Percentiles rank a stretch among this genome's conserved stretches.
Evolutionary conservation across 1,140 invertebrate genomes (phyloP).

Genomic region (Aphis craccivora): DNA sequence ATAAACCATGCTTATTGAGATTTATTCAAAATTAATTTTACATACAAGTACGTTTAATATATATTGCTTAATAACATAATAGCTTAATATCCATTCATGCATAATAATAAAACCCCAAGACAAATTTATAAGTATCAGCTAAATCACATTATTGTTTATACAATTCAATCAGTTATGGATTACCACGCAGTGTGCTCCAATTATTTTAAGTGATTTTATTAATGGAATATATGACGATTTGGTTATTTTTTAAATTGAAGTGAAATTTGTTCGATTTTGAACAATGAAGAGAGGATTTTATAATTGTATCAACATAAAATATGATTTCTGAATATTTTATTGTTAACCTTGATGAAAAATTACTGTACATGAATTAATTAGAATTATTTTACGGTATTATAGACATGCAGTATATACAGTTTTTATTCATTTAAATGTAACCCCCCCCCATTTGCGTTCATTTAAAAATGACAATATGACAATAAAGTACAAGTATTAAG

Average conservation of each 20-base stretch:
- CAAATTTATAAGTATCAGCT: neutral
- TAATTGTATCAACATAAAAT: slow-evolving; percentile 4
- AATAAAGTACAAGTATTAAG: neutral
- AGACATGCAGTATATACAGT: neutral
- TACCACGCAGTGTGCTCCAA: neutral
- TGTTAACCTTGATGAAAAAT: neutral
- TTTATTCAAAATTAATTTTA: neutral
- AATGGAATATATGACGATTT: neutral
- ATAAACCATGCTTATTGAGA: neutral
- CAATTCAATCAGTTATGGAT: neutral
- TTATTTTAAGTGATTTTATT: neutral
- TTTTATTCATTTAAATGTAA: neutral
- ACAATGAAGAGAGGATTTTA: neutral
- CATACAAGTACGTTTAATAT: neutral
- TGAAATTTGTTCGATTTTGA: neutral
- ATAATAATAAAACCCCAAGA: neutral
- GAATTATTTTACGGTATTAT: neutral
- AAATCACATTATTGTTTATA: neutral
- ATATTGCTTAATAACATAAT: neutral
- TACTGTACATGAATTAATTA: neutral
- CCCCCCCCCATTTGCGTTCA: neutral
- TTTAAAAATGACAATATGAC: neutral
- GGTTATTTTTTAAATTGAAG: neutral
- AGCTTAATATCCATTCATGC: neutral
- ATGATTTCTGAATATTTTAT: slow-evolving; percentile 27